Evolutionary conservation across 2,888 invertebrate species (phyloP), one percentile per base, ranked within the genome.

Genomic region (Drosophila kambysellisi): DNA sequence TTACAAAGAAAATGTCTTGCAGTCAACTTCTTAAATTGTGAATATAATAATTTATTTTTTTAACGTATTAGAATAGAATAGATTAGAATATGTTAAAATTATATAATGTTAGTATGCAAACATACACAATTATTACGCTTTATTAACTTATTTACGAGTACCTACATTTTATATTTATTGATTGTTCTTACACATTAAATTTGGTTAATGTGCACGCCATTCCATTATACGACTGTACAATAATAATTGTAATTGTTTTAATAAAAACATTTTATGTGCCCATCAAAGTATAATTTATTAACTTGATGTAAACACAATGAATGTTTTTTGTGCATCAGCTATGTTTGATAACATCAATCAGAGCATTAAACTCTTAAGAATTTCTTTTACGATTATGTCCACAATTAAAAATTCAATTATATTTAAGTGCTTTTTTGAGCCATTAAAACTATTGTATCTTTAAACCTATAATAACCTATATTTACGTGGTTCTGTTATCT

Each of bases 391-490:
- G 69, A 68, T 68, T 33, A 69, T 68, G 50, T n/a, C 30, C 5
- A 12, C 39, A 68, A 68, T 69, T 50, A 41, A 39, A 54, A 35
- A 35, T 69, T 41, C 30, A 69, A 69, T 68, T 41, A 69, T 35
- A 41, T 57, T 51, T 69, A 35, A 68, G 57, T 68, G 30, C 35
- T n/a, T 6, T n/a, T 6, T 43, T 12, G 4, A 30, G 56, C 15
- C 50, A 69, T 57, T 50, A 50, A 35, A 68, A n/a, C 35, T n/a
- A 69, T 41, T 7, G n/a, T 20, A 58, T 57, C 68, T 50, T 33
- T 1, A 29, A 25, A 6, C 17, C n/a, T 29, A 41, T 2, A 11
- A 8, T 25, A 30, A 17, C 12, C 48, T 1, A 37, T 43, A 32
- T 20, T 25, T 33, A 67, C 37, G n/a, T 37, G n/a, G 2, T 12